Conservation (phyloP, 2,888 invertebrate species). For the Habroteleia sp. region DNA sequence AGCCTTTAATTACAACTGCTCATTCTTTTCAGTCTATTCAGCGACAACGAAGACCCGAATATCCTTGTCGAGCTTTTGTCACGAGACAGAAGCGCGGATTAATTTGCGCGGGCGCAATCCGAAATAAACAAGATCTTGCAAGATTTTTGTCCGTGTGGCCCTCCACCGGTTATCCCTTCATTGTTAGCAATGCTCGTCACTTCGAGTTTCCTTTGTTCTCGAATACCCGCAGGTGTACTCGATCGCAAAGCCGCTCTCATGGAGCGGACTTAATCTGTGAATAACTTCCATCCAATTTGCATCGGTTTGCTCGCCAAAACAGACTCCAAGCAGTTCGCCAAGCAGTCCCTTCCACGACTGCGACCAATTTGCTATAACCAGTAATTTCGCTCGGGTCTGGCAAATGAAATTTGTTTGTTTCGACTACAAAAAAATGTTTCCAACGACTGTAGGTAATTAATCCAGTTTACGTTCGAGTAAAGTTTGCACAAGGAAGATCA, state of each 20-base stretch:
- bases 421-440: too few species aligned
- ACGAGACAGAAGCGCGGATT: not conserved
- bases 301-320: constrained; percentile 4
- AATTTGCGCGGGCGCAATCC: constrained; percentile 1
- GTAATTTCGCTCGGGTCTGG: too few species aligned
- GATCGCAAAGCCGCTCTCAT: constrained; percentile 1
- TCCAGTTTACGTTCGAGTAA: too few species aligned
- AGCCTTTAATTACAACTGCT: not conserved
- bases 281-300: constrained; percentile 23
- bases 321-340: constrained; percentile 6
- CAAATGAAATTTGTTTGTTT: too few species aligned
- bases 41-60: not conserved
- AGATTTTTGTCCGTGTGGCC: not conserved
- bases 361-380: too few species aligned
- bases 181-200: constrained; percentile 2
- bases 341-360: too few species aligned
- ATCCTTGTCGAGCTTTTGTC: constrained; percentile 4
- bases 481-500: too few species aligned
- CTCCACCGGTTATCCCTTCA: not conserved
- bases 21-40: not conserved
- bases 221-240: not conserved
- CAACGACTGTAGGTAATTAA: too few species aligned
- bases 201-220: constrained; percentile 4
- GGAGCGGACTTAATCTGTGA: constrained; percentile 15
- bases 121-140: constrained; percentile 11